Conservation (phyloP, 2,888 invertebrate genomes). For the Mythimna albipuncta region DNA sequence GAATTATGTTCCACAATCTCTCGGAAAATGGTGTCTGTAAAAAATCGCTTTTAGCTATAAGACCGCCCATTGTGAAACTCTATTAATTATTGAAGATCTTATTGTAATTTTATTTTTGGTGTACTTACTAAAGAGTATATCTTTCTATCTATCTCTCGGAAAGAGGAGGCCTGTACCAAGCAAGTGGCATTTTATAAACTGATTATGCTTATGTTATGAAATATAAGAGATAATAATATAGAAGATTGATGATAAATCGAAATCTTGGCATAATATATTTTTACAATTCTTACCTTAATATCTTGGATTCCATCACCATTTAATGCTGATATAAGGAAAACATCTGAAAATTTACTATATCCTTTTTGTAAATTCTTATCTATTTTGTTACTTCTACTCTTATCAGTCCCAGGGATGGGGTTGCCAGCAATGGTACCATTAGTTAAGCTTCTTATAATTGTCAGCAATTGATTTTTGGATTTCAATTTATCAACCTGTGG, state of each 20-base stretch:
- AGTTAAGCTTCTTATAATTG: slow-evolving; percentile 93
- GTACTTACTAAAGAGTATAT: too few relatives aligned
- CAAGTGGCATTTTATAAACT: neutral
- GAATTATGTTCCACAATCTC: neutral
- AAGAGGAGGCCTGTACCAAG: neutral
- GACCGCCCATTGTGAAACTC: too few relatives aligned
- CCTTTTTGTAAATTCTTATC: slow-evolving; percentile 73
- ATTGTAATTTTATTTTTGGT: too few relatives aligned
- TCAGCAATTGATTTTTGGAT: slow-evolving; percentile 94
- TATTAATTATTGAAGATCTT: too few relatives aligned
- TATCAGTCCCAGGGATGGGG: slow-evolving; percentile 76
- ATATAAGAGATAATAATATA: neutral
- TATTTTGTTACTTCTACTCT: slow-evolving; percentile 66
- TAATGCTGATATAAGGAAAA: slow-evolving; percentile 98
- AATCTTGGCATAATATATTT: neutral
- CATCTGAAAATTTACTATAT: slow-evolving; percentile 93
- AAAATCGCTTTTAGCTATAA: too few relatives aligned
- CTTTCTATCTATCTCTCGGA: neutral
- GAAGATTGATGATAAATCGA: neutral
- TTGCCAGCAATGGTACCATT: slow-evolving; percentile 89
- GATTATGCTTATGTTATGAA: neutral
- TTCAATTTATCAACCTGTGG: slow-evolving; percentile 93
- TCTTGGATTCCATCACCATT: slow-evolving; percentile 94
- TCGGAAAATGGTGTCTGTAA: neutral
- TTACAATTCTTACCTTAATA: slow-evolving; percentile 89